A percentile compares a stretch with the other conserved stretches of the same genome.
These are phyloP conservation scores for Ibycter americanus DNA, from an alignment of 2,797 vertebrate genomes.

Conservation along the genomic window DNA sequence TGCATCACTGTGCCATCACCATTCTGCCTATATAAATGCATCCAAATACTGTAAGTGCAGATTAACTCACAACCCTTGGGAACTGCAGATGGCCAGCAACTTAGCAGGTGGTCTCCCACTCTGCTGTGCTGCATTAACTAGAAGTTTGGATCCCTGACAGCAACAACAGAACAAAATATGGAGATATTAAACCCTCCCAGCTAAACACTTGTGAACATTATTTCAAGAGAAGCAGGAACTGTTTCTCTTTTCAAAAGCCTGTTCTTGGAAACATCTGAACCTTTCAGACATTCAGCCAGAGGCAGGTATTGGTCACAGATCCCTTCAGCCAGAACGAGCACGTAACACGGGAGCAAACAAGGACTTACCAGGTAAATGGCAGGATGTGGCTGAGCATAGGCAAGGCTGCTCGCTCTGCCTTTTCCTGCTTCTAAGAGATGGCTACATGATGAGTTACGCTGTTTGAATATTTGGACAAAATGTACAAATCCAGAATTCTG, in stretches of 20 bases:
- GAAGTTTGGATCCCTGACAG: background rate
- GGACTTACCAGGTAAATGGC: background rate
- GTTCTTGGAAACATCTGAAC: background rate
- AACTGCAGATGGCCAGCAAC: background rate
- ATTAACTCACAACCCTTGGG: background rate
- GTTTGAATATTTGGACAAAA: background rate
- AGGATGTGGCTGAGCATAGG: background rate
- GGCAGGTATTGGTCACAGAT: background rate
- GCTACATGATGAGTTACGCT: rapidly evolving
- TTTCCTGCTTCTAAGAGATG: background rate
- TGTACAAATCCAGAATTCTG: background rate
- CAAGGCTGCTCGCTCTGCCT: background rate
- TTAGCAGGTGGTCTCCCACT: background rate
- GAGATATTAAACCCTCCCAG: background rate
- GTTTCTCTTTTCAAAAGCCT: background rate
- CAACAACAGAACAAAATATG: background rate
- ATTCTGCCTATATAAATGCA: background rate
- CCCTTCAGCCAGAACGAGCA: background rate
- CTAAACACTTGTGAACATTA: background rate
- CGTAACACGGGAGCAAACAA: background rate
- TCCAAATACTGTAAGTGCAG: background rate
- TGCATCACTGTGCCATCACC: rapidly evolving
- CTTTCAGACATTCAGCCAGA: background rate
- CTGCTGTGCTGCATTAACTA: background rate
- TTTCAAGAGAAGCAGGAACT: background rate